These are phyloP conservation scores for Ptiloglossa arizonensis DNA, from an alignment of 1,140 invertebrate genomes.

Conservation along the genomic window DNA sequence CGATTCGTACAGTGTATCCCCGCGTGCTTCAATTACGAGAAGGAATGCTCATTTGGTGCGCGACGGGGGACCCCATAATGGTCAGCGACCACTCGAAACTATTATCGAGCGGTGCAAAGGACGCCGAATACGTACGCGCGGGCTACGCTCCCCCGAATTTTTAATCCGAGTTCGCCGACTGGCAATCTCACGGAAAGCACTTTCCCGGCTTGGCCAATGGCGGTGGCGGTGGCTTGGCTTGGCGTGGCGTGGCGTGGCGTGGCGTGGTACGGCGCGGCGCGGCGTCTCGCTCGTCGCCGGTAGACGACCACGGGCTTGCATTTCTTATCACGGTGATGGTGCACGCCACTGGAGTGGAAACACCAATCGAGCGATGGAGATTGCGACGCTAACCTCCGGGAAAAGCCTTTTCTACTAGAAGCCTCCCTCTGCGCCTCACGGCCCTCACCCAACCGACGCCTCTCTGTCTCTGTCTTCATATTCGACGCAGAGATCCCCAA, in stretches of 20 bases:
- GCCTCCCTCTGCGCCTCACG: neutral
- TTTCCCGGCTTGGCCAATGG: slow-evolving; percentile 26
- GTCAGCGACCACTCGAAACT: slow-evolving; percentile 70
- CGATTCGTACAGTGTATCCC: slow-evolving; percentile 60
- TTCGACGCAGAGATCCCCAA: slow-evolving; percentile 43
- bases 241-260: too few species aligned
- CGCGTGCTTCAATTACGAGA: slow-evolving; percentile 70
- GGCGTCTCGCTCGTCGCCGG: slow-evolving; percentile 43
- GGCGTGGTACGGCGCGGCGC: too few species aligned
- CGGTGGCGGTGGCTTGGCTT: too few species aligned
- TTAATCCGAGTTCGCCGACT: slow-evolving; percentile 55
- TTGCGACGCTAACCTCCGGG: slow-evolving; percentile 65
- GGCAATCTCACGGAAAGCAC: slow-evolving; percentile 64
- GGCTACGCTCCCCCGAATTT: slow-evolving; percentile 65
- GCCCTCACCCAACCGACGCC: neutral
- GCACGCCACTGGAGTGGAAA: slow-evolving; percentile 62
- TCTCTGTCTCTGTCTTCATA: slow-evolving; percentile 18
- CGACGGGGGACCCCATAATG: slow-evolving; percentile 67
- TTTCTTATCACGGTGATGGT: slow-evolving; percentile 64
- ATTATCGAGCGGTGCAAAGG: slow-evolving; percentile 60
- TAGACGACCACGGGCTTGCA: slow-evolving; percentile 58
- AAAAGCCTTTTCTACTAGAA: slow-evolving; percentile 59
- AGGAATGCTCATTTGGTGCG: slow-evolving; percentile 72
- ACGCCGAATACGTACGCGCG: slow-evolving; percentile 16
- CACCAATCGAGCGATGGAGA: slow-evolving; percentile 69